phyloP scores from a whole-genome alignment of 2,113 vertebrate species.

The Thinocorus orbignyianus region DNA sequence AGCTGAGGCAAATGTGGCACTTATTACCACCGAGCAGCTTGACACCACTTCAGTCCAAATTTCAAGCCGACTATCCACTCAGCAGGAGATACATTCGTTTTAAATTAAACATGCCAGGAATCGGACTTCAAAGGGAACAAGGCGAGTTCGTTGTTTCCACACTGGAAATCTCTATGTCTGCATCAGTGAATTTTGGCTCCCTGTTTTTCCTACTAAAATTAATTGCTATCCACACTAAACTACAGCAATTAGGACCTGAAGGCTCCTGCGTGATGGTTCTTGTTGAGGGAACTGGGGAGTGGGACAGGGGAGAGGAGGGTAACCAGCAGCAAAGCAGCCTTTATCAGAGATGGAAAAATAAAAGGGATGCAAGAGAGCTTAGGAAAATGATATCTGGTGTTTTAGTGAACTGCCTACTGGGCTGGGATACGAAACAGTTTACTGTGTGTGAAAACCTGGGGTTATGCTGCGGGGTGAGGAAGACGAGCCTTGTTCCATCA shows the following conservation, averaged over 20 bases:
- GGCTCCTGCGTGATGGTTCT: background rate
- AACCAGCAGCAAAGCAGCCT: background rate
- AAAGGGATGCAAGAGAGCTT: background rate
- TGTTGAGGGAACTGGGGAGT: background rate
- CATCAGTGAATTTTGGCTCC: constrained; percentile 26
- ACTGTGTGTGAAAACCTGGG: constrained; percentile 18
- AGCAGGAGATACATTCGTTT: constrained; percentile 51
- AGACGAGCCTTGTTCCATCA: background rate
- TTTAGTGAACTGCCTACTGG: constrained; percentile 22
- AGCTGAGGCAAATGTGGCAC: constrained; percentile 13
- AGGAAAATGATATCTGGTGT: background rate
- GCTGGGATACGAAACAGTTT: constrained; percentile 5
- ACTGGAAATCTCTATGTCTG: constrained; percentile 1
- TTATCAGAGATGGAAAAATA: background rate
- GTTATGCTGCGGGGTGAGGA: background rate
- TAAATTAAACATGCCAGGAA: constrained; percentile 58
- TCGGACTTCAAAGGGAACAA: constrained; percentile 18
- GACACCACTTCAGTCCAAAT: constrained; percentile 34
- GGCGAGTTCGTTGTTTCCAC: constrained; percentile 4
- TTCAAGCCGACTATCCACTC: constrained; percentile 20
- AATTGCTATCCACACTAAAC: background rate
- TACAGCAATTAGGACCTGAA: constrained; percentile 12
- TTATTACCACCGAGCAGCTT: constrained; percentile 28
- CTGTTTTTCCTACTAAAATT: constrained; percentile 53
- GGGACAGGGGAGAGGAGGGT: background rate